Evolutionary conservation across 2,113 vertebrate species (phyloP), one percentile per base, ranked within the genome.

Genomic region (Taxidea taxus): DNA sequence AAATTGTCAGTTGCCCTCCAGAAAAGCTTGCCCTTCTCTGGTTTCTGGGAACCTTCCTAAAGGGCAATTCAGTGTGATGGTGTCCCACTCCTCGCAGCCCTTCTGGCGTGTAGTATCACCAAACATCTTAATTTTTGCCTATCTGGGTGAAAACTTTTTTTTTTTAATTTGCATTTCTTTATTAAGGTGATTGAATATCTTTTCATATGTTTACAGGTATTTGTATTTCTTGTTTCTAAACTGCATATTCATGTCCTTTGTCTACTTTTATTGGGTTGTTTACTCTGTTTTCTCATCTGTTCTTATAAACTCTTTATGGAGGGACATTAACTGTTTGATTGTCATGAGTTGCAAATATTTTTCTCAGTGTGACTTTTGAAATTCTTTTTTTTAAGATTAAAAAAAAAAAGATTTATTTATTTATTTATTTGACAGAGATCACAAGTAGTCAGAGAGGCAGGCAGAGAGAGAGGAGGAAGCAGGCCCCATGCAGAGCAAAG

Each of bases 141-240:
- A 25, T 94, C 27, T 54, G 51, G 34, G 15, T 64, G 37, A 93
- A 91, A 94, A 87, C 62, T 27, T 3, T 27, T 37, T 39, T 3
- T 27, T n/a, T 56, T 6, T 0, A 31, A 81, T 66, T 93, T 62
- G 15, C 21, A 87, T 56, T 96, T 97, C 31, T 92, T 81, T 82
- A 82, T 95, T 74, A 93, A 72, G 75, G 15, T 95, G 82, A 56
- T 21, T 34, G 31, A 47, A 1, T 94, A 51, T 58, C 58, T 78
- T 90, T 88, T 68, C 31, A 72, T 42, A 64, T 80, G 34, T 95
- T 95, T 85, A 62, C 42, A 81, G 39, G 15, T 44, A 86, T 92
- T 70, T 89, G 29, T 95, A 16, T 89, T 85, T 95, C 70, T 90
- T 93, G n/a, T 92, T 92, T 87, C 29, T 72, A 77, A 87, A 44